Conservation (phyloP, 2,888 invertebrate genomes). For the Eupeodes luniger region DNA sequence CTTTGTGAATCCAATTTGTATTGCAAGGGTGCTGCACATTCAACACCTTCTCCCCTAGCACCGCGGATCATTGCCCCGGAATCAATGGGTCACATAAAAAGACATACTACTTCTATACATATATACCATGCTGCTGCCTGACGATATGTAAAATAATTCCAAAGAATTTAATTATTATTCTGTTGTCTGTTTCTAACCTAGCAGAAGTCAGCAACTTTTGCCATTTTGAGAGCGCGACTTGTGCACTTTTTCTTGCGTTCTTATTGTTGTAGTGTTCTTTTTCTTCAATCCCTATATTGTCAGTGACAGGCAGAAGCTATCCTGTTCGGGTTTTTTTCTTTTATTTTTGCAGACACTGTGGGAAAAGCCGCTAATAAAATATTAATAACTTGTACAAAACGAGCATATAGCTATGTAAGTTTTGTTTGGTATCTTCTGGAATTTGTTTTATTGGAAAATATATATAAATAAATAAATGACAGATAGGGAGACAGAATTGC, state of each 20-base stretch:
- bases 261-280: background rate
- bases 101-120: background rate
- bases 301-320: slow-evolving; percentile 6
- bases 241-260: slow-evolving; percentile 56
- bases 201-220: slow-evolving; percentile 74
- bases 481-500: background rate
- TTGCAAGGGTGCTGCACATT: slow-evolving; percentile 55
- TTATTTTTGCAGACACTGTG: slow-evolving; percentile 20
- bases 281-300: slow-evolving; percentile 29
- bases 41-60: slow-evolving; percentile 21
- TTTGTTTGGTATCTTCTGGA: slow-evolving; percentile 31
- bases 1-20: slow-evolving; percentile 70
- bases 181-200: slow-evolving; percentile 55
- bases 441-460: slow-evolving; percentile 28
- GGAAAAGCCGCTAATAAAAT: slow-evolving; percentile 37
- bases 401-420: background rate
- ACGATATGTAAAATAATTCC: slow-evolving; percentile 74
- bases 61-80: slow-evolving; percentile 15
- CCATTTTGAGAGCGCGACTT: slow-evolving; percentile 71
- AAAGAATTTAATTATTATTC: slow-evolving; percentile 75
- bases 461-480: background rate
- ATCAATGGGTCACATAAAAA: slow-evolving; percentile 60
- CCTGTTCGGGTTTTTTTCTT: slow-evolving; percentile 7
- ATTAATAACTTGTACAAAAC: slow-evolving; percentile 28
- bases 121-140: slow-evolving; percentile 52